Conservation (phyloP, 2,113 vertebrate species). For the Myrmecobius fasciatus region DNA sequence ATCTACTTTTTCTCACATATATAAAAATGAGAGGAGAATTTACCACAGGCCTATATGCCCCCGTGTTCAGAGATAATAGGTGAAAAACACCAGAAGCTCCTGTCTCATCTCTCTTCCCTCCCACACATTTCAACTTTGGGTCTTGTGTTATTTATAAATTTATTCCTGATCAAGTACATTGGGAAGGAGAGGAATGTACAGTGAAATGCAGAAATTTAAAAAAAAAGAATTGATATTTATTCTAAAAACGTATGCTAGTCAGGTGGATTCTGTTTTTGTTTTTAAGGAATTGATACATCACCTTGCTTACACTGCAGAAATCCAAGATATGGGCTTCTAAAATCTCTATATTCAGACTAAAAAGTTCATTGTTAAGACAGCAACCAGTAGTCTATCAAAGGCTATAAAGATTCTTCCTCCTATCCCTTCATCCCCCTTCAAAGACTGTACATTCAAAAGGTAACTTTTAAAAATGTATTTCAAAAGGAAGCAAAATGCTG, state of each 20-base stretch:
- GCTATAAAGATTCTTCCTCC: neutral
- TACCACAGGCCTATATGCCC: neutral
- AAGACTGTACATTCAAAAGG: neutral
- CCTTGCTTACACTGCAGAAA: neutral
- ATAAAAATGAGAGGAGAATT: neutral
- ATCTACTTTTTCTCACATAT: neutral
- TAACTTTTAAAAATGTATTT: neutral
- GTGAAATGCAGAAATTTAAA: neutral
- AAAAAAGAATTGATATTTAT: neutral
- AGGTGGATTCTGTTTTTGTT: neutral
- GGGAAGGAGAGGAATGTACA: neutral
- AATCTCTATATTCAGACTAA: neutral
- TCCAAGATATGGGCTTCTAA: neutral
- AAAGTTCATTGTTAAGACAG: neutral
- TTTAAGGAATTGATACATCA: neutral
- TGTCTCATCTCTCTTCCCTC: neutral
- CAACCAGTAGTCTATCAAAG: neutral
- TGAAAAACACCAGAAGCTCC: neutral
- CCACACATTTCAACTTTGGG: neutral
- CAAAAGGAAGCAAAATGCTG: neutral
- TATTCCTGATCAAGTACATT: neutral
- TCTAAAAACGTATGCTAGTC: neutral
- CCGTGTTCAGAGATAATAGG: neutral
- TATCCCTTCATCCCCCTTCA: neutral
- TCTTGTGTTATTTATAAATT: fast-evolving